phyloP scores from a whole-genome alignment of 2,797 vertebrate genomes.

The Manis pentadactyla region DNA sequence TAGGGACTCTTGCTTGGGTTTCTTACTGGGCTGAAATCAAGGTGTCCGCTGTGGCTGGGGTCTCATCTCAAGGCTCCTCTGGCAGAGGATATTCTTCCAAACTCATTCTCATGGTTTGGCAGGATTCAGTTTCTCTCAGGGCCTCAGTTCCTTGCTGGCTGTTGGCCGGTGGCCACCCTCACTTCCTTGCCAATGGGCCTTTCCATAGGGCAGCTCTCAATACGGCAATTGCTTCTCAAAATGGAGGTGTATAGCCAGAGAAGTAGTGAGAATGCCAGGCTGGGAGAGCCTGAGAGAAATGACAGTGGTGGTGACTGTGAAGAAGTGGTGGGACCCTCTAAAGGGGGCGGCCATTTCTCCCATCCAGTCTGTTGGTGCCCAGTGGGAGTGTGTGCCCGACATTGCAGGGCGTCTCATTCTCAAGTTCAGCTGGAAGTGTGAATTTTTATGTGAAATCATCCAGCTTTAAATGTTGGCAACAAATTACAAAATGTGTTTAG shows the following conservation, averaged over 20 bases:
- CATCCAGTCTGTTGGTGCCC: neutral
- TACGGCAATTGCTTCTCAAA: neutral
- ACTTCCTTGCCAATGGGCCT: neutral
- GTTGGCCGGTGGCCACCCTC: neutral
- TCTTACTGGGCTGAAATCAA: neutral
- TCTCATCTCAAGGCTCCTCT: constrained; percentile 23
- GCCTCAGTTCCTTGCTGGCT: neutral
- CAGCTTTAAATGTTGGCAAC: neutral
- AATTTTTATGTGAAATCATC: neutral
- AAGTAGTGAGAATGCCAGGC: neutral
- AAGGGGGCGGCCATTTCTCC: neutral
- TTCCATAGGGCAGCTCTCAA: neutral
- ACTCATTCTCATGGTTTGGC: neutral
- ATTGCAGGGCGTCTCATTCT: neutral
- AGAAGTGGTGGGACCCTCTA: neutral
- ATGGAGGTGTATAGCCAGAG: neutral
- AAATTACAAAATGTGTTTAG: neutral
- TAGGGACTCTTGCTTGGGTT: neutral
- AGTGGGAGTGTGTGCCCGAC: neutral
- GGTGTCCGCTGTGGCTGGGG: neutral
- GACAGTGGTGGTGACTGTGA: neutral
- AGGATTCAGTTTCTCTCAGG: neutral
- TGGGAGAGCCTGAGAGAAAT: neutral
- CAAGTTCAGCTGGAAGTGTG: neutral
- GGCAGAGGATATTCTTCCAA: neutral